Conservation (phyloP, 1,140 invertebrate genomes). For the Metopolophium dirhodum region DNA sequence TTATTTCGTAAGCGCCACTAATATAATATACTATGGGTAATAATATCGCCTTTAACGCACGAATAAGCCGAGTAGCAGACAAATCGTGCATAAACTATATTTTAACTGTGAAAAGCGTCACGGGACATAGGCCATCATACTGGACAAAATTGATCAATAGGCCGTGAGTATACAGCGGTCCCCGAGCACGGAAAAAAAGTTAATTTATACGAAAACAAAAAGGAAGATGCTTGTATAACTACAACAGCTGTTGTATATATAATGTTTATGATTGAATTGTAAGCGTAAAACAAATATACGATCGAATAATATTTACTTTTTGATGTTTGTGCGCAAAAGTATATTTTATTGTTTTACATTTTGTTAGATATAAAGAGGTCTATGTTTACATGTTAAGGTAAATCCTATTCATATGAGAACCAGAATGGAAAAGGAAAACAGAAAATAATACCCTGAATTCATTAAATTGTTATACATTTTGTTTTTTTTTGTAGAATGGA, state of each 20-base stretch:
- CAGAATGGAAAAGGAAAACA: background rate
- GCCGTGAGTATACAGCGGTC: background rate
- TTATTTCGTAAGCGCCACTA: background rate
- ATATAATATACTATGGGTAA: background rate
- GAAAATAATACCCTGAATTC: background rate
- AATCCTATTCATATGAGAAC: background rate
- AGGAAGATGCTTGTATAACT: background rate
- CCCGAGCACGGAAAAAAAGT: background rate
- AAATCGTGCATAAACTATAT: background rate
- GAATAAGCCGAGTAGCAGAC: no score
- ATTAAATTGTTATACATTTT: constrained; percentile 13
- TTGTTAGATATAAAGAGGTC: background rate
- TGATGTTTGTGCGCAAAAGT: background rate
- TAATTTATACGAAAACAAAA: background rate
- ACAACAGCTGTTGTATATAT: background rate
- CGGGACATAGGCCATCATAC: no score
- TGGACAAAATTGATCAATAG: background rate
- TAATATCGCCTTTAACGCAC: background rate
- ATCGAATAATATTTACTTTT: constrained; percentile 8
- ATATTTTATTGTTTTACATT: constrained; percentile 3
- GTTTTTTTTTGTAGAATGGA: background rate
- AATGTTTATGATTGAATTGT: background rate
- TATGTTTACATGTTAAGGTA: background rate
- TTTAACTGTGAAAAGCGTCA: background rate
- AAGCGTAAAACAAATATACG: background rate